phyloP scores from a whole-genome alignment of 2,113 vertebrate species.

The Campylomormyrus tamandua region DNA sequence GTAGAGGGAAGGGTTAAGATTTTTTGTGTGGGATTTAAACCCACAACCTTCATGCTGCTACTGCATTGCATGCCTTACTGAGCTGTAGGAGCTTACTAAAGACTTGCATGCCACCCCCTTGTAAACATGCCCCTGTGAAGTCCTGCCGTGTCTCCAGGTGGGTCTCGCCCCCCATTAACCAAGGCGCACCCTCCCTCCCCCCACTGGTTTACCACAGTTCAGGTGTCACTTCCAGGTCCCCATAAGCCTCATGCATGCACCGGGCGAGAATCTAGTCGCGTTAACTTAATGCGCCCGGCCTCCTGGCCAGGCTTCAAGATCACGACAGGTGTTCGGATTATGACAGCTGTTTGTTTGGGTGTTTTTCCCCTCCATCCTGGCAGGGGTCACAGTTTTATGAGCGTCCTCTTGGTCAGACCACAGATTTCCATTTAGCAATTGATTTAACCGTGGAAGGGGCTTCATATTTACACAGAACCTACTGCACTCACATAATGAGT shows the following conservation, averaged over 20 bases:
- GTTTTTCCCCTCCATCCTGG: background rate
- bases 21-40: background rate
- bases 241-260: background rate
- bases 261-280: background rate
- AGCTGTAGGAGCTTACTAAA: background rate
- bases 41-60: background rate
- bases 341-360: background rate
- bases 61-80: background rate
- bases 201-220: background rate
- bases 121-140: background rate
- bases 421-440: background rate
- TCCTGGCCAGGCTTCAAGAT: background rate
- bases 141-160: background rate
- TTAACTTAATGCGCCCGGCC: background rate
- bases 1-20: background rate
- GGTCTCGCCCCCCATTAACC: background rate
- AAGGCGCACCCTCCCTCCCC: background rate
- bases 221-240: background rate
- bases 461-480: background rate
- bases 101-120: background rate
- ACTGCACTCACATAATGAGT: background rate
- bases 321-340: background rate
- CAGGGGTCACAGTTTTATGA: background rate
- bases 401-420: background rate
- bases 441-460: background rate